A percentile compares a stretch with the other conserved stretches of the same genome.
phyloP scores from a whole-genome alignment of 2,113 vertebrate species.

The Limanda limanda region DNA sequence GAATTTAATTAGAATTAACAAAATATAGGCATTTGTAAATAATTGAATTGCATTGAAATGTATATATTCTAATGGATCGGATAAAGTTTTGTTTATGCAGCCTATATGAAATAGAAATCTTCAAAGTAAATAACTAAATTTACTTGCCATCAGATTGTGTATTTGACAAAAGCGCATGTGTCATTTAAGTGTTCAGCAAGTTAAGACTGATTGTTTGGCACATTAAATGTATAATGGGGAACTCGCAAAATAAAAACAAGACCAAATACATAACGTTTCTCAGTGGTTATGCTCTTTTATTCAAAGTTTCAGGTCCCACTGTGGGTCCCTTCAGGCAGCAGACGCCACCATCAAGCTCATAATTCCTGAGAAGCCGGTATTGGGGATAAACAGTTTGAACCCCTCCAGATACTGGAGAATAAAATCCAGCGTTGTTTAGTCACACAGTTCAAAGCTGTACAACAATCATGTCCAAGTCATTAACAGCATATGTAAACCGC shows the following conservation, averaged over 20 bases:
- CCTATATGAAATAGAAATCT: too few species aligned
- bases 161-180: too few species aligned
- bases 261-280: slow-evolving; percentile 59
- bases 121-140: too few species aligned
- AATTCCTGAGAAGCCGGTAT: slow-evolving; percentile 92
- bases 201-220: too few species aligned
- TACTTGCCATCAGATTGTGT: too few species aligned
- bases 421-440: slow-evolving; percentile 81
- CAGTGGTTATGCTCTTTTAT: slow-evolving; percentile 91
- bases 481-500: slow-evolving; percentile 86
- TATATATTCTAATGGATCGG: too few species aligned
- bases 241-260: slow-evolving; percentile 48
- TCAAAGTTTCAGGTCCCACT: slow-evolving; percentile 82
- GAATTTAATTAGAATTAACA: too few species aligned
- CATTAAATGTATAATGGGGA: too few species aligned
- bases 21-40: too few species aligned
- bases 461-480: slow-evolving; percentile 71
- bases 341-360: slow-evolving; percentile 82
- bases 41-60: too few species aligned
- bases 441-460: slow-evolving; percentile 74
- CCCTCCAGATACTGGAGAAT: slow-evolving; percentile 94
- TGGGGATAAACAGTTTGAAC: slow-evolving; percentile 76
- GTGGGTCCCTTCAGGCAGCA: slow-evolving; percentile 81
- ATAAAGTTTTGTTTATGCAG: too few species aligned
- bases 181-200: too few species aligned